These are phyloP conservation scores for Andrena haemorrhoa DNA, from an alignment of 2,888 invertebrate species.

Conservation along the genomic window DNA sequence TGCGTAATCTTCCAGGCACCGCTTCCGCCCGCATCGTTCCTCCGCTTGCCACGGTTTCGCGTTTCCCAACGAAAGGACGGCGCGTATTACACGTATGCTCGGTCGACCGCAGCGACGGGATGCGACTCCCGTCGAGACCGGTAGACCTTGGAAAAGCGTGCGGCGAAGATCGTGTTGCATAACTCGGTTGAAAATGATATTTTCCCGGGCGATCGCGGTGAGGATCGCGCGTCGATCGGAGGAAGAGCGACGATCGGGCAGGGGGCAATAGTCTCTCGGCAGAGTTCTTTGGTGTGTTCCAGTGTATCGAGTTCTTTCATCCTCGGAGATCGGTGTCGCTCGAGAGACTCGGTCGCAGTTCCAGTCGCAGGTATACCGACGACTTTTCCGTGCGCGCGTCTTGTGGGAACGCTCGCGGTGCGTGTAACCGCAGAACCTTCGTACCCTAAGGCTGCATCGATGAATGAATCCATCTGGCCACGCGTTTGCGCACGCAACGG, in stretches of 20 bases:
- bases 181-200: neutral
- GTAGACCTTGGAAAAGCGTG: constrained; percentile 2
- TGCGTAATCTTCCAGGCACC: neutral
- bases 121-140: neutral
- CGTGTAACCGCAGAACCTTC: constrained; percentile 79
- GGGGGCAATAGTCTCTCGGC: constrained; percentile 19
- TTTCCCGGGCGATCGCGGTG: neutral
- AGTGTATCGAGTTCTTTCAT: constrained; percentile 68
- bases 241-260: neutral
- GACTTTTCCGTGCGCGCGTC: constrained; percentile 66
- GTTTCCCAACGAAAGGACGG: neutral
- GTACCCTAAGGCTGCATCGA: constrained; percentile 31
- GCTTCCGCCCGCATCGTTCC: too few species aligned
- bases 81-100: too few species aligned
- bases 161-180: neutral
- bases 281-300: constrained; percentile 65
- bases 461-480: constrained; percentile 27
- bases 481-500: constrained; percentile 14
- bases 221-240: neutral
- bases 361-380: constrained; percentile 42
- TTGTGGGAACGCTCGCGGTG: constrained; percentile 80
- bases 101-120: too few species aligned
- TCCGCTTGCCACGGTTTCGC: neutral
- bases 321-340: constrained; percentile 47
- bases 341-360: constrained; percentile 58